Conservation (phyloP, 2,888 invertebrate species). For the Loripinus fragilis region DNA sequence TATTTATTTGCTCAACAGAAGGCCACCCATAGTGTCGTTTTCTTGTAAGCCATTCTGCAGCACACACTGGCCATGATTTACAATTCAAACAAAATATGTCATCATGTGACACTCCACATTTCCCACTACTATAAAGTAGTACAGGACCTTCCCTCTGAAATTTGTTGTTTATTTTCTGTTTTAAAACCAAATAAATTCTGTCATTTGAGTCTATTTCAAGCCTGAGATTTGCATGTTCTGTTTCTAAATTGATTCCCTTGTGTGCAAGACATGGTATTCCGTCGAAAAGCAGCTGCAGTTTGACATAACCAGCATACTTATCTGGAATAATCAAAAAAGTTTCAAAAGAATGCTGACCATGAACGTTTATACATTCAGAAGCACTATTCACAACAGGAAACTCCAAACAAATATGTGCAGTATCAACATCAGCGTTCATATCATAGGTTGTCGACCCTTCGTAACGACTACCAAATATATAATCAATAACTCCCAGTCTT, state of each 20-base stretch:
- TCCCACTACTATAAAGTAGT: background rate
- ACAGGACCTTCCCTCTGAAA: background rate
- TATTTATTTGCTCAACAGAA: slow-evolving; percentile 3
- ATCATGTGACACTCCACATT: background rate
- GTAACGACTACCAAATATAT: background rate
- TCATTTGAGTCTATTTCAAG: background rate
- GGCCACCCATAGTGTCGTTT: slow-evolving; percentile 24
- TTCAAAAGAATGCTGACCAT: background rate
- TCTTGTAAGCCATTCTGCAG: slow-evolving; percentile 30
- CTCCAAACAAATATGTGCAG: background rate
- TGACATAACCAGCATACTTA: background rate
- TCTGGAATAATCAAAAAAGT: background rate
- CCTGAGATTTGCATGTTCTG: background rate
- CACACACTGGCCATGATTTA: slow-evolving; percentile 26
- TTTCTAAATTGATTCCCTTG: background rate
- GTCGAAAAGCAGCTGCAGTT: background rate
- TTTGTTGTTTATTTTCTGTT: background rate
- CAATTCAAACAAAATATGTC: slow-evolving; percentile 28
- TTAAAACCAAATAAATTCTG: background rate
- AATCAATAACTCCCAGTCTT: background rate
- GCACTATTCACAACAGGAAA: background rate
- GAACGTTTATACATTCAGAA: background rate
- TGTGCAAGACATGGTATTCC: background rate
- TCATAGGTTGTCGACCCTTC: background rate
- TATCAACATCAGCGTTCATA: background rate